Evolutionary conservation across 2,797 vertebrate genomes (phyloP).

Genomic region (Tarsius wallacei): DNA sequence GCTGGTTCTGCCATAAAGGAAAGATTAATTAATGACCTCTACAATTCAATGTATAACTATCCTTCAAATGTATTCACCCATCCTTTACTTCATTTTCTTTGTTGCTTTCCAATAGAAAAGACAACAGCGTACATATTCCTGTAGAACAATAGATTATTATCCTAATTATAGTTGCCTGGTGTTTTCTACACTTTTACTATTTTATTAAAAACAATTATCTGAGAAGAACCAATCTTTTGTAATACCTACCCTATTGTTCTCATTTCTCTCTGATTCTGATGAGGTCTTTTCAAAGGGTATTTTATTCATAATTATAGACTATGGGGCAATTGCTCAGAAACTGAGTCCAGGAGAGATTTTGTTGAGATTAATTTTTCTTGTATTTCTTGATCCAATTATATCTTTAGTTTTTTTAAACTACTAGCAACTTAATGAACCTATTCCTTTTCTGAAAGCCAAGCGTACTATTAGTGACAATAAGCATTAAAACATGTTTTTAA

Average conservation of each 20-base stretch:
- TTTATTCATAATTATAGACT: conserved; percentile 88
- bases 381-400: conserved; percentile 75
- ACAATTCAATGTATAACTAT: conserved; percentile 75
- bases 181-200: conserved; percentile 88
- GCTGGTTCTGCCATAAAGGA: conserved; percentile 72
- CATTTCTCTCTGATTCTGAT: conserved; percentile 85
- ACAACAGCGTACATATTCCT: conserved; percentile 84
- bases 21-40: conserved; percentile 82
- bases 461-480: conserved; percentile 43
- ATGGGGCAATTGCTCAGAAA: conserved; percentile 85
- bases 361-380: conserved; percentile 82
- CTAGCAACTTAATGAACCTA: conserved; percentile 80
- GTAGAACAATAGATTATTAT: conserved; percentile 89
- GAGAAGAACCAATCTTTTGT: conserved; percentile 87
- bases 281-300: conserved; percentile 86
- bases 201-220: conserved; percentile 91
- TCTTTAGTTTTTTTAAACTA: conserved; percentile 22
- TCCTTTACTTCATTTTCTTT: conserved; percentile 81
- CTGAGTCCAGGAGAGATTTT: conserved; percentile 85
- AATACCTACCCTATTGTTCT: conserved; percentile 89
- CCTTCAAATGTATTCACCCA: conserved; percentile 73
- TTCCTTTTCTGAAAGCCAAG: conserved; percentile 66
- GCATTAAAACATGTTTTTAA: conserved; percentile 64
- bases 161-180: conserved; percentile 88
- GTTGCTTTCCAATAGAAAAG: conserved; percentile 80